Base-by-base conservation (phyloP, 2,113 vertebrate species). In the Scomber scombrus region DNA sequence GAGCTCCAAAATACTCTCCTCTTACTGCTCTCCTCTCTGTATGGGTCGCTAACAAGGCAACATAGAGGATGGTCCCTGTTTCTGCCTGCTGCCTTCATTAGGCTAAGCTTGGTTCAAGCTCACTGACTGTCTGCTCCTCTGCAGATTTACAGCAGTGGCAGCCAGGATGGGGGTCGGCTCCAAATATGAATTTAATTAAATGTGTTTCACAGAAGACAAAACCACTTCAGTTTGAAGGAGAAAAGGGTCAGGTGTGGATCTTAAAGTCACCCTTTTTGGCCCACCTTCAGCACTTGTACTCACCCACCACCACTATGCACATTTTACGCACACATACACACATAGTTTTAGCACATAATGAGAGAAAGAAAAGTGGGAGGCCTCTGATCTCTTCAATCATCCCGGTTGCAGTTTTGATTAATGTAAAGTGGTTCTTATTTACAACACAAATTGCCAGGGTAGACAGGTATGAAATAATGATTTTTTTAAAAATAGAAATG, bases 361-460 rank as follows among this genome's bases (percentile, higher is more conserved):
- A 64, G 57, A 67, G 63, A 58, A 60, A 51, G 65, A 29, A 80
- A 80, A 81, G 15, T 64, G 18, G 73, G 70, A 69, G 67, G 69
- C 66, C 52, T 68, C 79, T 77, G 75, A 81, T 78, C 82, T 73
- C 70, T 89, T 82, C 81, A 92, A 82, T 85, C 88, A 78, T 74
- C 31, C 60, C 54, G 51, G 40, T 65, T 55, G 61, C 71, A 75
- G 46, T 46, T 34, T 47, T 74, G 76, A 86, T 90, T 82, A 57
- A 86, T 86, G 73, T 71, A 71, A 86, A 88, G 81, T 85, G 67
- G n/a, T 64, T 85, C 67, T 72, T 81, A 66, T 90, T 90, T 79
- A 78, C 79, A 58, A 66, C 71, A 71, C 45, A 83, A 66, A 82
- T 85, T 86, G 21, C 75, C 50, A 47, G 3, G 10, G 60, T 31